These are phyloP conservation scores for Lucilia sericata DNA, from an alignment of 1,140 invertebrate species.

Conservation along the genomic window DNA sequence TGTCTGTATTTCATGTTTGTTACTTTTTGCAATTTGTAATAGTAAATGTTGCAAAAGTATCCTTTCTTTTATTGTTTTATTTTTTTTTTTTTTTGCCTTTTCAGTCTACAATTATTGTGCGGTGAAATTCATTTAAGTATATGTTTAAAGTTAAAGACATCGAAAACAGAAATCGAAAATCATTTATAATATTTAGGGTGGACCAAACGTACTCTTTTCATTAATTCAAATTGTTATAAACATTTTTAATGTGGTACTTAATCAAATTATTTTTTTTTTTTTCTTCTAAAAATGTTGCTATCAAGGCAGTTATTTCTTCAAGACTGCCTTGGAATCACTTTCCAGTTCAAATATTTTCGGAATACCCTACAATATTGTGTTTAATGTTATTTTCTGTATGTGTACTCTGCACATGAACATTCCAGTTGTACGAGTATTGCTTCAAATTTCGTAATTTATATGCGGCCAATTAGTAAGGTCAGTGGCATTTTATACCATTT, in stretches of 20 bases:
- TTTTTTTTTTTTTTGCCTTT: neutral
- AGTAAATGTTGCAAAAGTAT: no score
- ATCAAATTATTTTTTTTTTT: no score
- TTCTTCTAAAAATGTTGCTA: no score
- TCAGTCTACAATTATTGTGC: neutral
- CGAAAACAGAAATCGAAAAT: constrained; percentile 39
- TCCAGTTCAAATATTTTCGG: no score
- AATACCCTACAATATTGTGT: neutral
- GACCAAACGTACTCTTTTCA: no score
- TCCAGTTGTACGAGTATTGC: neutral
- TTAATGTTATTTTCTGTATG: neutral
- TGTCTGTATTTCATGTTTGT: no score
- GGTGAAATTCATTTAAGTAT: neutral
- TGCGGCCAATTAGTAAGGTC: constrained; percentile 40
- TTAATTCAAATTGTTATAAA: no score
- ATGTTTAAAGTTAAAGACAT: constrained; percentile 21
- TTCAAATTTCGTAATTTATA: neutral
- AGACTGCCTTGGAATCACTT: no score
- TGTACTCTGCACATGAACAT: neutral
- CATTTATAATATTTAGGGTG: neutral
- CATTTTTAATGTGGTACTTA: no score
- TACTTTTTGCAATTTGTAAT: no score
- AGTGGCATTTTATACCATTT: constrained; percentile 1
- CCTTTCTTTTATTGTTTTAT: no score
- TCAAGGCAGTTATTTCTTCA: no score